Base-by-base conservation (phyloP, 2,888 invertebrate genomes). In the Elysia crispata region DNA sequence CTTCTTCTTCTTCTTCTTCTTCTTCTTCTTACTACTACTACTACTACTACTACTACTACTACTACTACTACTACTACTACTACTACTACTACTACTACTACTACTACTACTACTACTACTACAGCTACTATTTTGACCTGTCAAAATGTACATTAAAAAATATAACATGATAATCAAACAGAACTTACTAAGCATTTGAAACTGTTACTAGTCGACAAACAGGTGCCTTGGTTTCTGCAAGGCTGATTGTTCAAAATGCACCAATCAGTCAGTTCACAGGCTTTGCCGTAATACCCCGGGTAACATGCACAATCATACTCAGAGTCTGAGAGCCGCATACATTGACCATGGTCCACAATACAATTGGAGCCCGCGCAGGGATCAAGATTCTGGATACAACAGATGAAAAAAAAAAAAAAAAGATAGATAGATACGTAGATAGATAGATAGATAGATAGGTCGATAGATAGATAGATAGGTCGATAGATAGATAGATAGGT, bases 221-320 rank as follows among this genome's bases (percentile, higher is more conserved):
- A 92, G 6, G 83, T 83, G 18, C 87, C 89, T 20, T 86, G 87
- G 79, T 89, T 87, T 30, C 82, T 70, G 78, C 92, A 92, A 0
- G 91, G 91, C 5, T 80, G 28, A 0, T 25, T 69, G 8, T 84
- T 80, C 0, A 83, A 80, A 18, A 81, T 73, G 66, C 90, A 90
- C 1, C 84, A 85, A 73, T 91, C 84, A 30, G 76, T 78, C 6
- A 78, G 73, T 28, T 86, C 76, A 79, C 91, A 91, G 64, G 77
- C 82, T 13, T 80, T 23, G 0, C 90, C 90, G 25, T 83, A 86
- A 81, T 85, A 90, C 23, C 90, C 90, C 1, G 72, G 60, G 49
- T 78, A 70, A 74, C 91, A 91, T 20, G 79, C n/a, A 78, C 91
- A 91, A 6, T 76, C 28, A 64, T 81, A 86, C 28, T 74, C 81